These are phyloP conservation scores for Drosophila dunni DNA, from an alignment of 1,140 invertebrate species.

Conservation along the genomic window DNA sequence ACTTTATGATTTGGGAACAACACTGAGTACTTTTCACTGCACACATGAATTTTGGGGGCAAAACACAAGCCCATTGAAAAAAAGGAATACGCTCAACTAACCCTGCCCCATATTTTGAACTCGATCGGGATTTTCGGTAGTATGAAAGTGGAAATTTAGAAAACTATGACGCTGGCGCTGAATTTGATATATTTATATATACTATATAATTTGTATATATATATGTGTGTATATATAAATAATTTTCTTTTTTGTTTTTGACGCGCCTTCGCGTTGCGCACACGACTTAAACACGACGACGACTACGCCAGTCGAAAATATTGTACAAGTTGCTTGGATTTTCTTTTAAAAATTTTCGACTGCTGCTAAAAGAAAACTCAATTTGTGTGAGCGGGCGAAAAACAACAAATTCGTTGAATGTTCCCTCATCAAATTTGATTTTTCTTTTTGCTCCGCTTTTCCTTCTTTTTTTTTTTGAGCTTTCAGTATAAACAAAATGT, in stretches of 20 bases:
- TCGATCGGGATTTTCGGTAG: slow-evolving; percentile 27
- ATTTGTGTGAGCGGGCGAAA: slow-evolving; percentile 64
- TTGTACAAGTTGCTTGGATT: slow-evolving; percentile 74
- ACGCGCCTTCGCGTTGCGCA: slow-evolving; percentile 79
- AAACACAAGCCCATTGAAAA: slow-evolving; percentile 33
- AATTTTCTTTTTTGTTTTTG: slow-evolving; percentile 48
- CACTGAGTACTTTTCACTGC: slow-evolving; percentile 2
- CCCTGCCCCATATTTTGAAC: slow-evolving; percentile 74
- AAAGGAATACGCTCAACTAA: slow-evolving; percentile 70
- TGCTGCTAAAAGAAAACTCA: slow-evolving; percentile 46
- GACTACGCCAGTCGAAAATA: slow-evolving; percentile 69
- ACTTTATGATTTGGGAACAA: slow-evolving; percentile 29
- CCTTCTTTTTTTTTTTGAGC: slow-evolving; percentile 35
- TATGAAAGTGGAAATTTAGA: slow-evolving; percentile 45
- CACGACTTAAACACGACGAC: slow-evolving; percentile 83
- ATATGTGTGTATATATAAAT: slow-evolving; percentile 24
- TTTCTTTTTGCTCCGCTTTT: slow-evolving; percentile 36
- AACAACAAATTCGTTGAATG: slow-evolving; percentile 74
- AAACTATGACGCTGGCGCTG: slow-evolving; percentile 24
- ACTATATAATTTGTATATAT: slow-evolving; percentile 27
- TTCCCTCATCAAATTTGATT: slow-evolving; percentile 60
- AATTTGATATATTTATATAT: slow-evolving; percentile 49
- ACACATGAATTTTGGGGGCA: not conserved
- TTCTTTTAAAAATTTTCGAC: slow-evolving; percentile 49
- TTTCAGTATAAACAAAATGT: slow-evolving; percentile 69